Evolutionary conservation across 2,797 vertebrate species (phyloP).

Genomic region (Eospalax fontanierii): DNA sequence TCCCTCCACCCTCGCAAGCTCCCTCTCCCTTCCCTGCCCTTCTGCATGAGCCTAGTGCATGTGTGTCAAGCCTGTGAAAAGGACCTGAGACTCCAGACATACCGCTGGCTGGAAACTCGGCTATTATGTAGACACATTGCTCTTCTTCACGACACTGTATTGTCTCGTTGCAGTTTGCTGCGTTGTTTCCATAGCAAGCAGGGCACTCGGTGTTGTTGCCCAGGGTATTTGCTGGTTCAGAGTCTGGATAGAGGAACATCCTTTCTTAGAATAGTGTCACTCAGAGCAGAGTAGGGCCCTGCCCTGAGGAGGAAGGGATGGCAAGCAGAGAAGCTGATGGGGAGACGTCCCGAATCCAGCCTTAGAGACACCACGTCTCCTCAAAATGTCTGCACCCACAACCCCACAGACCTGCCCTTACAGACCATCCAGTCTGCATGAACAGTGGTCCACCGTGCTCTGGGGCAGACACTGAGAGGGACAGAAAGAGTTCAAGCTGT

Average conservation of each 20-base stretch:
- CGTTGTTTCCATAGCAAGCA: not conserved
- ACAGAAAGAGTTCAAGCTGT: not conserved
- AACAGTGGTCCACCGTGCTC: not conserved
- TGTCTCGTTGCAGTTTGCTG: fast-evolving
- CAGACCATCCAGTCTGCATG: not conserved
- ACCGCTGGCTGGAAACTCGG: not conserved
- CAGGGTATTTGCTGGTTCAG: fast-evolving
- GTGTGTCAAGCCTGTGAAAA: not conserved
- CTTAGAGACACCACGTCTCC: not conserved
- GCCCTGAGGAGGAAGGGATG: not conserved
- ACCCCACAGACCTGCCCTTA: not conserved
- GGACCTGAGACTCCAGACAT: not conserved
- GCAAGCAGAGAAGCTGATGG: not conserved
- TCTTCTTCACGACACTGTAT: not conserved
- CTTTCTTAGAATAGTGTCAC: not conserved
- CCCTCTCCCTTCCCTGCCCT: not conserved
- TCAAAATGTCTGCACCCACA: fast-evolving
- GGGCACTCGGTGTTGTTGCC: not conserved
- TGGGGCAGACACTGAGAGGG: not conserved
- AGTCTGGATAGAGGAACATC: not conserved
- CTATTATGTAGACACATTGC: not conserved
- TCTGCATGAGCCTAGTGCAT: not conserved
- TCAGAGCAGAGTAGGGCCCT: not conserved
- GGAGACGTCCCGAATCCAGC: not conserved
- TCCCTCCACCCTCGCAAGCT: too few species aligned